Conservation (phyloP, 2,888 invertebrate genomes). For the Trichopoda pennipes region DNA sequence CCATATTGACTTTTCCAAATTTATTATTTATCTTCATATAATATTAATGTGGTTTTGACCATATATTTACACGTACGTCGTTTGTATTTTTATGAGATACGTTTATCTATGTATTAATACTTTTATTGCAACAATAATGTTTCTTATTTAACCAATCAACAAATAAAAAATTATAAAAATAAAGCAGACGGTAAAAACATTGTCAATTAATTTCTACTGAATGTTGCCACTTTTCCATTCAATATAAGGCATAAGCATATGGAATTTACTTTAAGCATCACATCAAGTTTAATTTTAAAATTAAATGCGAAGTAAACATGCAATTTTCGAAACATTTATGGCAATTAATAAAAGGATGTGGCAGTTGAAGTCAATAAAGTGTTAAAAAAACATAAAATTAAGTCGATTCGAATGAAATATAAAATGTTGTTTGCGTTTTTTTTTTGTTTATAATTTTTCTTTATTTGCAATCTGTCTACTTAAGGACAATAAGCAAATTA, state of each 20-base stretch:
- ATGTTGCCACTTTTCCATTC: slow-evolving; percentile 17
- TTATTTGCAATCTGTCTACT: no score
- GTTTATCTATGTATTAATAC: not conserved
- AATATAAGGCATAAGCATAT: not conserved
- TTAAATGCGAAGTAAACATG: not conserved
- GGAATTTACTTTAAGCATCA: not conserved
- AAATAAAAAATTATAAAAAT: slow-evolving; percentile 22
- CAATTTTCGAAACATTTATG: not conserved
- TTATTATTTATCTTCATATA: no score
- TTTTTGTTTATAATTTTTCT: no score
- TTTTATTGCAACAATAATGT: not conserved
- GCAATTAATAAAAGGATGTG: not conserved
- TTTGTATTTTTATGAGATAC: not conserved
- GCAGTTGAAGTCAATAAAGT: not conserved
- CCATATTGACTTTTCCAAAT: no score
- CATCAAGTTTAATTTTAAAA: not conserved
- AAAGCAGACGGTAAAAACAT: slow-evolving; percentile 38
- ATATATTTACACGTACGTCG: not conserved
- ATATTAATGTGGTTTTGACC: no score
- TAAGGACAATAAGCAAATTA: no score
- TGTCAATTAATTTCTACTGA: slow-evolving; percentile 49
- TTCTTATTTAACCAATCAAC: slow-evolving; percentile 22
- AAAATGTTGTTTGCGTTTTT: no score
- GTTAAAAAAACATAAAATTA: no score
- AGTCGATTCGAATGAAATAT: no score